Evolutionary conservation across 1,140 invertebrate genomes (phyloP).

Genomic region (Drosophila orosa): DNA sequence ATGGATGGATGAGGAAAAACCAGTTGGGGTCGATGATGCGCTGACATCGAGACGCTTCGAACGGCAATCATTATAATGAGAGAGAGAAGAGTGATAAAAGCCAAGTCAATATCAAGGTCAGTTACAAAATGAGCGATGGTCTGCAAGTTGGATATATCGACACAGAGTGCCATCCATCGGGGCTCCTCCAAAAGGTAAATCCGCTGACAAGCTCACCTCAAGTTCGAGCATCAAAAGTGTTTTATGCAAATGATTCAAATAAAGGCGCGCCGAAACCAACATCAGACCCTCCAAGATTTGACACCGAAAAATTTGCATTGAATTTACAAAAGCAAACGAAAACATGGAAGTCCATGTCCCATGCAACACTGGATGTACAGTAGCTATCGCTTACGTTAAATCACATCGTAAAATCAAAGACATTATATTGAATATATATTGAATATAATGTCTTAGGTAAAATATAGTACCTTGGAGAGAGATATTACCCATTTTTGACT

Average conservation of each 20-base stretch:
- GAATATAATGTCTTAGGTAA: no score
- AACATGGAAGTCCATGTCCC: constrained; percentile 25
- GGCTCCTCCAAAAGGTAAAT: constrained; percentile 4
- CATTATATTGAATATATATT: no score
- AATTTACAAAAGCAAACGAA: constrained; percentile 39
- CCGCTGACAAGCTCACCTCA: constrained; percentile 36
- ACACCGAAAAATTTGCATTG: constrained; percentile 71
- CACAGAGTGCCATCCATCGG: constrained; percentile 33
- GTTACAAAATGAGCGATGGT: constrained; percentile 66
- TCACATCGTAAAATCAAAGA: not conserved
- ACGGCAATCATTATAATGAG: constrained; percentile 54
- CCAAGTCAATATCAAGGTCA: constrained; percentile 80
- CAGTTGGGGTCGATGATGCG: constrained; percentile 52
- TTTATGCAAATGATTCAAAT: constrained; percentile 66
- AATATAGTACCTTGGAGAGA: no score
- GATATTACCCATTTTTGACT: no score
- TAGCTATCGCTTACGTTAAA: not conserved
- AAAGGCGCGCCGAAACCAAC: constrained; percentile 36
- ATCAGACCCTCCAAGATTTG: constrained; percentile 50
- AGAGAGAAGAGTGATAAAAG: constrained; percentile 38
- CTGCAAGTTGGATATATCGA: constrained; percentile 12
- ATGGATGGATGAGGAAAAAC: constrained; percentile 33
- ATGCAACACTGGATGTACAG: constrained; percentile 40
- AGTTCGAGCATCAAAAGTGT: constrained; percentile 62
- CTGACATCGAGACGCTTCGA: constrained; percentile 56